A percentile compares a stretch with the other conserved stretches of the same genome.
These are phyloP conservation scores for Hylyphantes graminicola DNA, from an alignment of 1,140 invertebrate genomes.

Conservation along the genomic window DNA sequence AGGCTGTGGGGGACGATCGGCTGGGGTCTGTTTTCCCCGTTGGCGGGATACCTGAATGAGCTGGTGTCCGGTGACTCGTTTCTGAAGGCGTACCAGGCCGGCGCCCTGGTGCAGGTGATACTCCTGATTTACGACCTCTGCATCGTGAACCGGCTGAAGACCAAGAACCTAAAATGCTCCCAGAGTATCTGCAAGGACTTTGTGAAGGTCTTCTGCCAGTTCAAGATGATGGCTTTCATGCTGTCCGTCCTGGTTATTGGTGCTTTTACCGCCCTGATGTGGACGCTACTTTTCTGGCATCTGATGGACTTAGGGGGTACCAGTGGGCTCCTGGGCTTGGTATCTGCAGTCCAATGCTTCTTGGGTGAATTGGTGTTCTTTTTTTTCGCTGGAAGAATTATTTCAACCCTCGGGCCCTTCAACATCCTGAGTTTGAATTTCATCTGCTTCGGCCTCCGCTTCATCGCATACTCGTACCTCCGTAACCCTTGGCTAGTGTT, in stretches of 20 bases:
- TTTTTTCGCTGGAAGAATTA: constrained; percentile 82
- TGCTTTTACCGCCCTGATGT: constrained; percentile 85
- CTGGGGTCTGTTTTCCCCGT: constrained; percentile 61
- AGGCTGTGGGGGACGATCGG: constrained; percentile 75
- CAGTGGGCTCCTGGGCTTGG: constrained; percentile 82
- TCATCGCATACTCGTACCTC: constrained; percentile 81
- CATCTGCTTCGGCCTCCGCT: constrained; percentile 77
- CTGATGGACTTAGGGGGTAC: constrained; percentile 62
- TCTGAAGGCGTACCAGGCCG: constrained; percentile 78
- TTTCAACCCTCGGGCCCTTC: constrained; percentile 84
- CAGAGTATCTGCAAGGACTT: constrained; percentile 69
- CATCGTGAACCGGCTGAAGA: constrained; percentile 69
- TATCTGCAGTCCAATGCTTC: constrained; percentile 83
- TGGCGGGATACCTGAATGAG: constrained; percentile 53
- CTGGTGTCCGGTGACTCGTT: constrained; percentile 65
- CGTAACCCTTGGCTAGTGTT: constrained; percentile 82
- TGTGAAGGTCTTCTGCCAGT: constrained; percentile 73
- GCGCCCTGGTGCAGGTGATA: constrained; percentile 77
- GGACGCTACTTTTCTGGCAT: constrained; percentile 80
- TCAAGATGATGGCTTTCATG: constrained; percentile 77
- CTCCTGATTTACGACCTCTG: constrained; percentile 63
- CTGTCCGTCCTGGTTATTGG: constrained; percentile 84
- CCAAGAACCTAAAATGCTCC: constrained; percentile 44
- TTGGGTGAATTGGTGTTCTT: constrained; percentile 90
- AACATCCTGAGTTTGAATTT: constrained; percentile 77